Base-by-base conservation (phyloP, 2,113 vertebrate genomes). In the Castor canadensis region DNA sequence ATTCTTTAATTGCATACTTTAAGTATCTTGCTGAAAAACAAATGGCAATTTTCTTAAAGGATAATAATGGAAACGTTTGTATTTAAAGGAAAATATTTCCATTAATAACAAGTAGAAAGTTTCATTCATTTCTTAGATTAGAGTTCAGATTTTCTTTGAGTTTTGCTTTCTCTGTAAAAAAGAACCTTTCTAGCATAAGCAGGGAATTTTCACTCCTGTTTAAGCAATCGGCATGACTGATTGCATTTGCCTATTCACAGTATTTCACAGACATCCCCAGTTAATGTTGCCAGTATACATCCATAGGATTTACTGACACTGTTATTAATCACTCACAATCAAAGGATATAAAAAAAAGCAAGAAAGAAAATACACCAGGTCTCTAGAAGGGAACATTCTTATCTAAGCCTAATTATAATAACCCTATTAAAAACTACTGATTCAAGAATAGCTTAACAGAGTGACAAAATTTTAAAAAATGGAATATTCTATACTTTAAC, bases 321-420 rank as follows among this genome's bases (percentile, higher is more conserved):
- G 45, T 85, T 96, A 96, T 96, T 96, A 89, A 93, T 96, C 95
- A 95, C 45, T 40, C 43, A 83, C 30, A 87, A 95, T 76, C 64
- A 93, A 93, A 92, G 12, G 4, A 28, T 47, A 43, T 69, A 83
- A 93, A 58, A 67, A 40, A 73, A 82, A 94, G 10, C 45, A 32
- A 38, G 19, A 43, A 54, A 79, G 13, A 83, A 96, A 81, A 76
- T 15, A 95, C 9, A 87, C 19, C 76, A 83, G 9, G 7, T 73
- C 40, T 77, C 73, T 85, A 73, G 85, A 92, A 88, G 1, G 3
- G 19, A 79, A 32, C 28, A 5, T 58, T 76, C 22, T 81, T 90
- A 93, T 76, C 43, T 64, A 43, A 88, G 54, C 28, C 45, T 88
- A 96, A 91, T 97, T 91, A 89, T 83, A 93, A 94, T 82, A 82